These are phyloP conservation scores for Atopsyche davidsoni DNA, from an alignment of 1,140 invertebrate species.

Conservation along the genomic window DNA sequence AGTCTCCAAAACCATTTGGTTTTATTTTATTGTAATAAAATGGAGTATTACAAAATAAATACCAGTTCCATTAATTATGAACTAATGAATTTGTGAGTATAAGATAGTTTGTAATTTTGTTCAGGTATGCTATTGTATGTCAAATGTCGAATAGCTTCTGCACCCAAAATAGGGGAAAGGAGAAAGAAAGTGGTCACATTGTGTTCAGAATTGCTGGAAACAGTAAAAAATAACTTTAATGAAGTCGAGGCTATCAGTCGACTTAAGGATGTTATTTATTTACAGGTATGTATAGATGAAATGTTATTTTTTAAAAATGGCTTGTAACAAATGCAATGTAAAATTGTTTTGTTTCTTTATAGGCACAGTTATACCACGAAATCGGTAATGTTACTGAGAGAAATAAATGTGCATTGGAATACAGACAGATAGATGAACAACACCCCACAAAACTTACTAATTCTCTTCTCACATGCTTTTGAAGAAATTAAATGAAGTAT, in stretches of 20 bases:
- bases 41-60: no score
- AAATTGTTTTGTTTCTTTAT: constrained; percentile 34
- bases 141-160: constrained; percentile 62
- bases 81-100: no score
- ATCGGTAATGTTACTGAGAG: constrained; percentile 58
- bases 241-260: constrained; percentile 67
- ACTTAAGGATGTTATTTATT: constrained; percentile 64
- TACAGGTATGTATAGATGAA: constrained; percentile 51
- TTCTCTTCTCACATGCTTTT: constrained; percentile 35
- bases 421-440: constrained; percentile 61
- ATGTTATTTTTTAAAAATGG: constrained; percentile 8
- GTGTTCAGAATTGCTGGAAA: constrained; percentile 58
- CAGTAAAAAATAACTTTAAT: constrained; percentile 61
- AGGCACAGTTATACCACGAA: constrained; percentile 62
- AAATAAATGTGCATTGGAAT: constrained; percentile 69
- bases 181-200: constrained; percentile 53
- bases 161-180: constrained; percentile 42
- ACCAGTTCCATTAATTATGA: no score
- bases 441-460: constrained; percentile 48
- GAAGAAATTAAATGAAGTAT: constrained; percentile 34
- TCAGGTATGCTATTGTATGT: constrained; percentile 54
- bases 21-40: no score
- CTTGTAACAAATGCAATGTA: not conserved
- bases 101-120: constrained; percentile 32
- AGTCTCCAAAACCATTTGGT: no score